phyloP scores from a whole-genome alignment of 2,113 vertebrate species.

The Sinocyclocheilus rhinocerous region DNA sequence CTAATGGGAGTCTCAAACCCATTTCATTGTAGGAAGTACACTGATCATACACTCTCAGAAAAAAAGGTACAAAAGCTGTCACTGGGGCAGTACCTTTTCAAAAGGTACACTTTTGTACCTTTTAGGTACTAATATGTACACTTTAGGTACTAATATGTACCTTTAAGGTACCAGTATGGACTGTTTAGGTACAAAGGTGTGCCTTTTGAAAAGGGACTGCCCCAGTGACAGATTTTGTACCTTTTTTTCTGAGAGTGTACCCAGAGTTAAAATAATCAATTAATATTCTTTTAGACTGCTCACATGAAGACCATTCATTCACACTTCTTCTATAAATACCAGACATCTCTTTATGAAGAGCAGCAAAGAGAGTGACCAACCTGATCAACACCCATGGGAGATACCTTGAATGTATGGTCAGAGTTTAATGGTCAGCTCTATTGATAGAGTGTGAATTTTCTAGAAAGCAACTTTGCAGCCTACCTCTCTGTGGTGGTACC shows the following conservation, averaged over 20 bases:
- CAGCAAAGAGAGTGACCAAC: not conserved
- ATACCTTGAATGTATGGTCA: not conserved
- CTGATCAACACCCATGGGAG: not conserved
- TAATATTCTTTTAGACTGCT: not conserved
- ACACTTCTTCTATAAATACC: not conserved
- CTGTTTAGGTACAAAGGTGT: too few species aligned
- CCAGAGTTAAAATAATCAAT: not conserved
- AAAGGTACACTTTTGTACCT: too few species aligned
- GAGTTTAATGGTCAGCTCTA: too few species aligned
- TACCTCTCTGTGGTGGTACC: not conserved
- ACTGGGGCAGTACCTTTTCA: too few species aligned
- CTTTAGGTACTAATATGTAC: too few species aligned
- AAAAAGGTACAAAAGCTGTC: too few species aligned
- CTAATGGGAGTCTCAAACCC: not conserved
- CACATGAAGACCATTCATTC: not conserved
- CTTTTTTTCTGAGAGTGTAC: too few species aligned
- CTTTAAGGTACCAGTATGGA: too few species aligned
- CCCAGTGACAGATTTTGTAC: too few species aligned
- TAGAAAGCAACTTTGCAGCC: not conserved
- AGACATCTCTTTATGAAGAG: not conserved
- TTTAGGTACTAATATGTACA: too few species aligned
- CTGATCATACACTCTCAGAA: not conserved
- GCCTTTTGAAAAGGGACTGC: too few species aligned
- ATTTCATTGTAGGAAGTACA: not conserved
- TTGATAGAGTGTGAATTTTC: not conserved